Conservation (phyloP, 2,113 vertebrate species). For the Zosterops japonicus region DNA sequence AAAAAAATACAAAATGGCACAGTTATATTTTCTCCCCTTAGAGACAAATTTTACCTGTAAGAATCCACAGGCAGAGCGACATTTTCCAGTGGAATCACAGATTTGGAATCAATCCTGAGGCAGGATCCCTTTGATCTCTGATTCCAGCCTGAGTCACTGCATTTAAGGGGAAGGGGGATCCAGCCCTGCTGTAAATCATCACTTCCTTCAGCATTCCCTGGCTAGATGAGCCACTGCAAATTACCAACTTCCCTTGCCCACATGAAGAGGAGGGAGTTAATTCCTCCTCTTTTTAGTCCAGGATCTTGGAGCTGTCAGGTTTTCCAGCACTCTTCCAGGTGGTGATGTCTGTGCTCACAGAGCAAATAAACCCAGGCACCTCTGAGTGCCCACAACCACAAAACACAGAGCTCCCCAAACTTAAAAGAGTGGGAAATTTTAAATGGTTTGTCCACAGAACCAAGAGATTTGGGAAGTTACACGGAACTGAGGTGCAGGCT, state of each 20-base stretch:
- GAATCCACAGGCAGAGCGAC: neutral
- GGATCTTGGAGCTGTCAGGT: neutral
- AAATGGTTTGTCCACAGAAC: neutral
- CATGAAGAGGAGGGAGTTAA: neutral
- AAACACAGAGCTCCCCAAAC: neutral
- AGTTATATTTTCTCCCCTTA: neutral
- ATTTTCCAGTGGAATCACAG: neutral
- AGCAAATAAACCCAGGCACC: neutral
- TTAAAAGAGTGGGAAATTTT: too few relatives aligned
- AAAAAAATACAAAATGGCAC: accelerated
- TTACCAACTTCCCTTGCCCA: neutral
- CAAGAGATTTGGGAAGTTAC: neutral
- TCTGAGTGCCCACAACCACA: accelerated
- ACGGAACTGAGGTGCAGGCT: neutral
- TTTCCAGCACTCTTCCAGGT: neutral
- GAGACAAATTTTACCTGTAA: neutral
- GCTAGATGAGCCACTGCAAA: neutral
- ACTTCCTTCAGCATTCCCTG: neutral
- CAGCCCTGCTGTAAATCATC: neutral
- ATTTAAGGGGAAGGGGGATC: neutral
- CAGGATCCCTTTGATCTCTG: neutral
- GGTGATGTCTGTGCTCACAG: neutral
- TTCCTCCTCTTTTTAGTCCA: neutral
- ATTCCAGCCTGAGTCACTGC: neutral
- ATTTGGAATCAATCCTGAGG: neutral